Conservation (phyloP, 2,113 vertebrate species). For the Aptenodytes patagonicus region DNA sequence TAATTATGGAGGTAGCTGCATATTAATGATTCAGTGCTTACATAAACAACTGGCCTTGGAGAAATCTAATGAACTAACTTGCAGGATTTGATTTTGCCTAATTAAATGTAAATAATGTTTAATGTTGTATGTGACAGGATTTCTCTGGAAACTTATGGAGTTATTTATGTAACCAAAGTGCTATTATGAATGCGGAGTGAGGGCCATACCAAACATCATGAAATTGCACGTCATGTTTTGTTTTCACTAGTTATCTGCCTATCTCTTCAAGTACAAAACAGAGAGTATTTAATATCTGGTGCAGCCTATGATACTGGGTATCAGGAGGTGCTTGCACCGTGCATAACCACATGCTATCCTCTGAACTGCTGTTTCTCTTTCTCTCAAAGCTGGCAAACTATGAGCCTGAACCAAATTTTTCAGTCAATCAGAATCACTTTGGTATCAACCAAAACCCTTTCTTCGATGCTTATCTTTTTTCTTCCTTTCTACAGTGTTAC, state of each 20-base stretch:
- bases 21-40: constrained; percentile 75
- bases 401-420: background rate
- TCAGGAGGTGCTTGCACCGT: background rate
- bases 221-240: background rate
- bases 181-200: constrained; percentile 36
- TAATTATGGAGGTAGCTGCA: constrained; percentile 72
- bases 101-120: constrained; percentile 81
- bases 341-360: background rate
- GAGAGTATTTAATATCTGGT: constrained; percentile 28
- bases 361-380: background rate
- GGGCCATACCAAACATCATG: background rate
- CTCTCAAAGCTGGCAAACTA: constrained; percentile 23
- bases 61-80: constrained; percentile 74
- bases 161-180: constrained; percentile 43
- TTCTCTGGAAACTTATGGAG: constrained; percentile 50
- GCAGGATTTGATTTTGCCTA: constrained; percentile 74
- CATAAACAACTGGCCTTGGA: constrained; percentile 78
- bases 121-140: constrained; percentile 68
- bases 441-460: constrained; percentile 7
- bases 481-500: background rate
- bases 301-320: background rate
- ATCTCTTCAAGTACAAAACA: constrained; percentile 43
- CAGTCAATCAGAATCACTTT: background rate
- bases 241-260: constrained; percentile 8
- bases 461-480: background rate